phyloP scores from a whole-genome alignment of 2,797 vertebrate genomes.

The Acrossocheilus wenchowensis region DNA sequence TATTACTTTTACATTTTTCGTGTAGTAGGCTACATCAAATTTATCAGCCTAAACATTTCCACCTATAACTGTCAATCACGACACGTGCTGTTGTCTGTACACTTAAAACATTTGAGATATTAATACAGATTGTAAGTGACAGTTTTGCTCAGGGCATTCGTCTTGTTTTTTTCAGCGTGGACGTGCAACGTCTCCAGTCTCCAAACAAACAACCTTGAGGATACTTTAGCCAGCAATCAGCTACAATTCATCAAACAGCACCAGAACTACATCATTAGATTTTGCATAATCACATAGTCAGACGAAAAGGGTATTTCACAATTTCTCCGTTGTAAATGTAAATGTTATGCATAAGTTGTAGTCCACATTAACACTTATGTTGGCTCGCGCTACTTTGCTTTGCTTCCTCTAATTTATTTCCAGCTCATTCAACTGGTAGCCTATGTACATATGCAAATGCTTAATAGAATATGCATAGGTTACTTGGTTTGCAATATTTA shows the following conservation, averaged over 20 bases:
- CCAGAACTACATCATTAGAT: background rate
- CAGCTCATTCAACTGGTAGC: background rate
- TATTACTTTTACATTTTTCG: background rate
- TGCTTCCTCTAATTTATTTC: background rate
- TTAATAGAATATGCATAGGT: background rate
- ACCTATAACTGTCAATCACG: background rate
- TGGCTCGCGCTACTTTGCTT: slow-evolving; percentile 1
- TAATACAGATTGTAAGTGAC: background rate
- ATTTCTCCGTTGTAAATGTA: background rate
- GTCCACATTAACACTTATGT: background rate
- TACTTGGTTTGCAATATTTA: background rate
- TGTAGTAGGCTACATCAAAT: background rate
- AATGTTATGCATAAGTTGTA: background rate
- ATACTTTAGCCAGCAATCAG: slow-evolving; percentile 21
- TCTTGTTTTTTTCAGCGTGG: background rate
- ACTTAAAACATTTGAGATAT: background rate
- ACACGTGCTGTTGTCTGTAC: background rate
- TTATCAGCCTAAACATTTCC: background rate
- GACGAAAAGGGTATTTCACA: background rate
- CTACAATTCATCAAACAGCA: slow-evolving; percentile 13
- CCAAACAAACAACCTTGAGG: slow-evolving; percentile 57
- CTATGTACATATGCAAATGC: background rate
- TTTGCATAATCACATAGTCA: background rate
- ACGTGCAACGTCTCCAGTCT: slow-evolving; percentile 44
- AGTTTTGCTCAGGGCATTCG: slow-evolving; percentile 14